phyloP scores from a whole-genome alignment of 30 jellyfish, hydroid and myxozoan species.

The Cassiopea andromeda region DNA sequence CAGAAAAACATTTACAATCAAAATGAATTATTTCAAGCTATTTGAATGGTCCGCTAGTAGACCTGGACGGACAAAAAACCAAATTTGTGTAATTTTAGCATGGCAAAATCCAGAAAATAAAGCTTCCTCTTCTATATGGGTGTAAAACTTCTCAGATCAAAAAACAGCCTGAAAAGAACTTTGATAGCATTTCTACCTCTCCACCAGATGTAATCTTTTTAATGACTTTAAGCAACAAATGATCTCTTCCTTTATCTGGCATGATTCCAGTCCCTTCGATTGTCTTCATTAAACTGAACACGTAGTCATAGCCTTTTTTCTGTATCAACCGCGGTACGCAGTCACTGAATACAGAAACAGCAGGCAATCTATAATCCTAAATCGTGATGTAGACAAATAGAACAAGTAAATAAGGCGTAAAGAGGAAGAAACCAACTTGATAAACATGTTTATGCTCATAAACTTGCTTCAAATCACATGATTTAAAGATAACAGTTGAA shows the following conservation, averaged over 20 bases:
- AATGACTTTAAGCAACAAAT: slow-evolving; percentile 76
- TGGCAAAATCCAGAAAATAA: background rate
- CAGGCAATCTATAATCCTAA: slow-evolving; percentile 91
- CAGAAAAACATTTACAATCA: too few relatives aligned
- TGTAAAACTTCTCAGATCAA: too few relatives aligned
- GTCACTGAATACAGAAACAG: slow-evolving; percentile 79
- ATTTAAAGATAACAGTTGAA: background rate
- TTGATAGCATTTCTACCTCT: slow-evolving; percentile 36
- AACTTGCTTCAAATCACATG: background rate
- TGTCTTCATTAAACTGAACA: slow-evolving; percentile 55
- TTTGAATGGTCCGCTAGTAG: too few relatives aligned
- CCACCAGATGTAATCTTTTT: slow-evolving; percentile 61
- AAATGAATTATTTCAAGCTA: too few relatives aligned
- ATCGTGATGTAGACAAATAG: background rate
- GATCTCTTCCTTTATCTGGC: slow-evolving; percentile 80
- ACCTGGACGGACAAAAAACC: too few relatives aligned
- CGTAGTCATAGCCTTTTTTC: slow-evolving; percentile 37
- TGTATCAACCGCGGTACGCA: slow-evolving; percentile 70
- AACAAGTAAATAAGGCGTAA: background rate
- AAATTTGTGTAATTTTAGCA: background rate
- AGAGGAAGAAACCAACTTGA: background rate
- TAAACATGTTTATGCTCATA: background rate
- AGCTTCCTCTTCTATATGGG: background rate
- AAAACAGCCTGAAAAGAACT: too few relatives aligned
- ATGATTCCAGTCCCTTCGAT: slow-evolving; percentile 88